Conservation (phyloP, 2,888 invertebrate species). For the Hypsopygia costalis region DNA sequence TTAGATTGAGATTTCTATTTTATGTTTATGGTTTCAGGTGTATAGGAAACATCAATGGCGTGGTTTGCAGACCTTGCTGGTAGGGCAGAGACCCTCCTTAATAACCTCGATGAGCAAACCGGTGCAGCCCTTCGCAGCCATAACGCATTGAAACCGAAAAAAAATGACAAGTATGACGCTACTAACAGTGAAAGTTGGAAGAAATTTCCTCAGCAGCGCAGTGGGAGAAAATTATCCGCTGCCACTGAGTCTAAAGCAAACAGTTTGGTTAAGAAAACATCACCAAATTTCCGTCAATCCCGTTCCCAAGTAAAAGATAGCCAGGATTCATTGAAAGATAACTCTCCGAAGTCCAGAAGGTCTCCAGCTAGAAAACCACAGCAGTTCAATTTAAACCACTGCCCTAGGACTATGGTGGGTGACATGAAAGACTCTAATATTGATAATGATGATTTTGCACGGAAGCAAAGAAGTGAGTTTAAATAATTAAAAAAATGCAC, state of each 20-base stretch:
- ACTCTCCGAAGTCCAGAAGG: constrained; percentile 23
- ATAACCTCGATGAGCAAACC: constrained; percentile 87
- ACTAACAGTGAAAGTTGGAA: constrained; percentile 24
- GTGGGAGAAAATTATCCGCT: constrained; percentile 31
- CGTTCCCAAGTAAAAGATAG: constrained; percentile 29
- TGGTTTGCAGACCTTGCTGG: constrained; percentile 88
- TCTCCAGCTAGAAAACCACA: constrained; percentile 29
- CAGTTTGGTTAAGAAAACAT: constrained; percentile 31
- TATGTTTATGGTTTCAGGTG: constrained; percentile 3
- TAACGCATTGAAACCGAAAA: constrained; percentile 38
- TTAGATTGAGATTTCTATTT: no score
- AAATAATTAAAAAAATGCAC: no score
- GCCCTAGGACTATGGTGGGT: constrained; percentile 46
- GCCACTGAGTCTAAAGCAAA: constrained; percentile 38
- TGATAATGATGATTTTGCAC: constrained; percentile 30
- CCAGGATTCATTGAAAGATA: constrained; percentile 22
- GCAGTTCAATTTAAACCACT: constrained; percentile 40
- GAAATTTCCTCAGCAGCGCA: constrained; percentile 30
- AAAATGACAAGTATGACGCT: constrained; percentile 27
- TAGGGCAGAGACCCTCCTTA: constrained; percentile 87
- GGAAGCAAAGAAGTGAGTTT: constrained; percentile 53
- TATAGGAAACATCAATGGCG: constrained; percentile 71
- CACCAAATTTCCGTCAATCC: constrained; percentile 27
- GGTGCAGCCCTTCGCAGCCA: constrained; percentile 81
- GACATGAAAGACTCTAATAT: constrained; percentile 34